Base-by-base conservation (phyloP, 2,113 vertebrate species). In the Toxotes chatareus region DNA sequence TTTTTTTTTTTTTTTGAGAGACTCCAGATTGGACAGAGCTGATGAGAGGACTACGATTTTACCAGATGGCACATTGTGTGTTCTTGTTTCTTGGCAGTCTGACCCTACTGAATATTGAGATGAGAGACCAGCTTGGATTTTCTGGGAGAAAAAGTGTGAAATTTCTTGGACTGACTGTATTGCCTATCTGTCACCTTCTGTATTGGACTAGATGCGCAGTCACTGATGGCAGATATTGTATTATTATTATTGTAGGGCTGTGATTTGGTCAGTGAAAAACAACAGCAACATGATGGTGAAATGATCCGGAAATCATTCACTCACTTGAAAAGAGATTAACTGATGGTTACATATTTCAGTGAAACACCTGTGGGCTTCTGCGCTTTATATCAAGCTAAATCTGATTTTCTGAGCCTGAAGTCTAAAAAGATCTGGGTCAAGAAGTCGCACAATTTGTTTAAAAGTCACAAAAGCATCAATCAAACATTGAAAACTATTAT, bases 1-100 rank as follows among this genome's bases (percentile, higher is more conserved):
- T 76, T 85, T 80, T 47, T 73, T 71, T 27, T 27, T 27, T 88
- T 74, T 78, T 62, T 73, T 69, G 79, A 83, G 68, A 76, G 73
- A 77, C 80, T 91, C 85, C 91, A 94, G 92, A 93, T 92, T 94
- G 92, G 80, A 80, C 76, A 67, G 87, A 84, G 83, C 85, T 85
- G 91, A 94, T 90, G 84, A 91, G 92, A 92, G 82, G 79, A 85
- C 86, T 84, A 76, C 1, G 70, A 82, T 89, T 90, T 27, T 92
- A 92, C 90, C 94, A 95, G 94, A 95, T 95, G 95, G 94, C 88
- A 83, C 91, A 81, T 92, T 92, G 90, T 93, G 88, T 89, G 91
- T 91, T 93, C 85, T 84, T 88, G 77, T 86, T 89, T 92, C 87
- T 92, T 92, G 94, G 90, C 90, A 93, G 89, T 91, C 71, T 91